Percentiles rank a stretch among this genome's conserved stretches.
Evolutionary conservation across 2,888 invertebrate species (phyloP).

Genomic region (Drosophila infuscata): DNA sequence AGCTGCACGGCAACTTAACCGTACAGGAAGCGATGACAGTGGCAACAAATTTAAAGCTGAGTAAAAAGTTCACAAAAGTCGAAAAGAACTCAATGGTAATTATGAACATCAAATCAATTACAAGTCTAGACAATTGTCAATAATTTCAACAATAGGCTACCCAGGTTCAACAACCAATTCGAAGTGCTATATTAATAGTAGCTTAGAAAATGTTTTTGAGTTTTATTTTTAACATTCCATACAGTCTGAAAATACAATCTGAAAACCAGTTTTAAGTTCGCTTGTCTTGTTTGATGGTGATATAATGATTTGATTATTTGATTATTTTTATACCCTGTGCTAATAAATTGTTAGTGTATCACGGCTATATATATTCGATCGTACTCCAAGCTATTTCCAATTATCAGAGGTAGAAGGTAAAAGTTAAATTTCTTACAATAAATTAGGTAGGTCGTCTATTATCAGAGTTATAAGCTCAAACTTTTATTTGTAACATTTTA

Average conservation of each 20-base stretch:
- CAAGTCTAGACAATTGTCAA: constrained; percentile 3
- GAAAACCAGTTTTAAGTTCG: constrained; percentile 4
- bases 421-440: neutral
- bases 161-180: constrained; percentile 12
- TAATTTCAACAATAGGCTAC: neutral
- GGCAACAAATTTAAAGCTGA: constrained; percentile 95
- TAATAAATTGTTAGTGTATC: neutral
- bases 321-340: neutral
- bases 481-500: neutral
- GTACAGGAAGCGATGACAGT: constrained; percentile 98
- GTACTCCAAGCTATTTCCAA: neutral
- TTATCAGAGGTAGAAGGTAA: neutral
- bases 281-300: neutral
- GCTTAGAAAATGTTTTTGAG: constrained; percentile 7
- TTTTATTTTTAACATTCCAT: constrained; percentile 20
- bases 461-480: neutral
- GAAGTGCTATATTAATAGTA: constrained; percentile 25
- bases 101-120: neutral
- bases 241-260: neutral
- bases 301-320: neutral
- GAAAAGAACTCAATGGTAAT: constrained; percentile 94
- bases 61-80: constrained; percentile 88
- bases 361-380: neutral
- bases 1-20: constrained; percentile 95
- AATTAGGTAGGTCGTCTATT: neutral